Evolutionary conservation across 35 echinoderm and acorn worm species (phyloP), one percentile per base, ranked within the genome.

Genomic region (Ptychodera flava): DNA sequence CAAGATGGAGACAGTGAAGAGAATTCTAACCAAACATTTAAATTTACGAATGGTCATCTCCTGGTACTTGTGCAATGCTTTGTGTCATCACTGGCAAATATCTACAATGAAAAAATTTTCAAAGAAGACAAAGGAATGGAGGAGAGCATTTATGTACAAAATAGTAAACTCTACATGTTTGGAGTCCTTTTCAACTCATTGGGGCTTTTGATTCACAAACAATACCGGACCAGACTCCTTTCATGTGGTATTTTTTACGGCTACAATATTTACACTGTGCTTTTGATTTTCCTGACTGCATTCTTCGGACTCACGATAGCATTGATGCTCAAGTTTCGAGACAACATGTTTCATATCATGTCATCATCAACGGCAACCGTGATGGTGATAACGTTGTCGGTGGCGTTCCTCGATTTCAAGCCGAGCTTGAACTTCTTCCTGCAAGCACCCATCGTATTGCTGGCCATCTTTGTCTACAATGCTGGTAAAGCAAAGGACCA

Each of bases 101-200:
- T 97, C n/a, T 97, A 97, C 81, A 97, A 97, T 31, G 95, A 97
- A 35, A 97, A 97, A 83, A 97, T 97, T 32, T 97, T 97, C 78
- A 97, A 97, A 77, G 89, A 97, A 78, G 95, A 87, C 30, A 35
- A 86, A n/a, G 86, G 89, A 36, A 78, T 91, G 22, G 84, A 93
- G 33, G 89, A 97, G 36, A 93, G 95, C 80, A 93, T 97, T 53
- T 94, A 89, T 85, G 36, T 97, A 33, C 95, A 97, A 33, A 97
- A 97, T 83, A 91, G 86, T 16, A 93, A 87, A 86, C 90, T 97
- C 0, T 97, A 97, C 78, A 80, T 91, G 15, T 97, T 97, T 86
- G 95, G 95, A 16, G 92, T 97, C 0, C 29, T 94, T 16, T 93
- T 97, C 78, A 97, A 97, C 77, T 75, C 79, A n/a, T 22, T 90